Percentiles rank a stretch among this genome's conserved stretches.
These are phyloP conservation scores for Fabriciana adippe DNA, from an alignment of 2,888 invertebrate genomes.

Conservation along the genomic window DNA sequence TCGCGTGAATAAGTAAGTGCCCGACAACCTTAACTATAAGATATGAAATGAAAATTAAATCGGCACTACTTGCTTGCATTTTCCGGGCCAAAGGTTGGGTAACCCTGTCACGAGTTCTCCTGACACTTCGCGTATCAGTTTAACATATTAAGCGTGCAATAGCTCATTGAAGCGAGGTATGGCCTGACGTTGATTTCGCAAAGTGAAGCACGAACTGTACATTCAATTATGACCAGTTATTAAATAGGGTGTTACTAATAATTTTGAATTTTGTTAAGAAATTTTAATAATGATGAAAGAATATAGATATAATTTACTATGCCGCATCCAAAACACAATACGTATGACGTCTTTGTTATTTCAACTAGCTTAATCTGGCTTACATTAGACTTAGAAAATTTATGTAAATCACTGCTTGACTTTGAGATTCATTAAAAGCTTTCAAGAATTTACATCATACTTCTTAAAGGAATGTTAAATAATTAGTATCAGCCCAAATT, in stretches of 20 bases:
- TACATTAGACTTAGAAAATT: neutral
- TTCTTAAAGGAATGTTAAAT: neutral
- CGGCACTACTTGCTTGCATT: slow-evolving; percentile 38
- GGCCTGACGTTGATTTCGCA: slow-evolving; percentile 40
- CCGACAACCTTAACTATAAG: slow-evolving; percentile 29
- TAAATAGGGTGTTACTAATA: slow-evolving; percentile 28
- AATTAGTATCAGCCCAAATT: neutral
- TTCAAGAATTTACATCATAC: neutral
- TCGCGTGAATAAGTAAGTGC: slow-evolving; percentile 31
- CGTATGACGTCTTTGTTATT: neutral
- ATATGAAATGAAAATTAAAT: slow-evolving; percentile 39
- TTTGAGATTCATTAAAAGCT: neutral
- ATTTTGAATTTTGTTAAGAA: slow-evolving; percentile 12
- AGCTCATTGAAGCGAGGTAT: slow-evolving; percentile 39
- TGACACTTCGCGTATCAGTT: slow-evolving; percentile 42
- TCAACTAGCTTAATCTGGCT: neutral
- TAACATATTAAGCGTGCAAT: slow-evolving; percentile 41
- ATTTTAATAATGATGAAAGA: neutral
- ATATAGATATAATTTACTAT: neutral
- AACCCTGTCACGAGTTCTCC: slow-evolving; percentile 43
- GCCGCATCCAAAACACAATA: neutral
- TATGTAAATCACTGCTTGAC: neutral
- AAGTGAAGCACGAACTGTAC: slow-evolving; percentile 38
- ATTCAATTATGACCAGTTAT: slow-evolving; percentile 28
- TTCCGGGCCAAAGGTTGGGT: slow-evolving; percentile 43